Evolutionary conservation across 2,888 invertebrate genomes (phyloP), one percentile per base, ranked within the genome.

Genomic region (Trachelus troglodyta): DNA sequence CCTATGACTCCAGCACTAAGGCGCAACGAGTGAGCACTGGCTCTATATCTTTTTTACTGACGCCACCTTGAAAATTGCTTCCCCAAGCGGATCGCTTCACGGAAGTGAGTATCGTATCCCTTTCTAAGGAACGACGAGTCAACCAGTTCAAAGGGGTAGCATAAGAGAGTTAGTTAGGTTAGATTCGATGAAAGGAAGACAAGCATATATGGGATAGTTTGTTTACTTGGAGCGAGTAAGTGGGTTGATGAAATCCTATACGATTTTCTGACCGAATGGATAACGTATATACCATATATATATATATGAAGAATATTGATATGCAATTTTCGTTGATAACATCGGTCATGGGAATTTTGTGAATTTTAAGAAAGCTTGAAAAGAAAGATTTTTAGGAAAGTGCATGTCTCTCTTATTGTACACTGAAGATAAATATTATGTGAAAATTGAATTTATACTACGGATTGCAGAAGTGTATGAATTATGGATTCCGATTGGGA

Each of bases 21-120:
- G 11, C 23, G 12, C 71, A 9, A 12, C 31, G 71, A 33, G 71
- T 71, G 30, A 12, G 33, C 31, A 23, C 34, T 33, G 71, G 15
- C 33, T 69, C 30, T 31, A 23, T 23, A 56, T 56, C 56, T 9
- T 34, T 71, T 71, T 71, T 34, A 71, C 71, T 31, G 71, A 71
- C 31, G 33, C 33, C 33, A 56, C 71, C 33, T 33, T 71, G 71
- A 71, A 71, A 71, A 71, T 71, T 71, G 31, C 34, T 71, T 34
- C 71, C 71, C 33, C 31, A 76, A 23, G 40, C 34, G 73, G 23
- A 12, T 68, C 15, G 77, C 69, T 75, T 75, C 73, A 30, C 23
- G 74, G 69, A 77, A 69, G 33, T 30, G 69, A 40, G 77, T 69
- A 56, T 56, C 56, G 56, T 56, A 56, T 56, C 56, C 56, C 56